Conservation (phyloP, 2,113 vertebrate genomes). For the Seriola quinqueradiata region DNA sequence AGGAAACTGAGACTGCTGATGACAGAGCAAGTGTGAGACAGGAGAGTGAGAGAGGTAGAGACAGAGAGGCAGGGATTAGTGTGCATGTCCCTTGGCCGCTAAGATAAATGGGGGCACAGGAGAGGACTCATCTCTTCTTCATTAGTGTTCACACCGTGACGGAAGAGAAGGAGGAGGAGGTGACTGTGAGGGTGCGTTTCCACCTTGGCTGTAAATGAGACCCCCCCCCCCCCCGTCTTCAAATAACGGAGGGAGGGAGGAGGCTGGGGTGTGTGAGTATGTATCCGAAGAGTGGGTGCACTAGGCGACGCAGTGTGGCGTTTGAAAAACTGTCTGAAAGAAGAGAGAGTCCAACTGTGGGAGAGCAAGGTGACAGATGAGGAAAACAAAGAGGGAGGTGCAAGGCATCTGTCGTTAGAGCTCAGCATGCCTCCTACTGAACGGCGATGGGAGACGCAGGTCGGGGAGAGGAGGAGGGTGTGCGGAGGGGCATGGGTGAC, state of each 20-base stretch:
- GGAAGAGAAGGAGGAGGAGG: slow-evolving; percentile 55
- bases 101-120: slow-evolving; percentile 81
- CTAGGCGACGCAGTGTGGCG: slow-evolving; percentile 17
- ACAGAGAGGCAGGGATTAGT: slow-evolving; percentile 55
- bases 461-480: slow-evolving; percentile 19
- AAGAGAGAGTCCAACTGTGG: slow-evolving; percentile 42
- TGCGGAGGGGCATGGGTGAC: slow-evolving; percentile 63
- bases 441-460: slow-evolving; percentile 53
- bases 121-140: slow-evolving; percentile 84
- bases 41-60: slow-evolving; percentile 36
- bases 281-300: slow-evolving; percentile 34
- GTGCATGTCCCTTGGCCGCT: slow-evolving; percentile 62
- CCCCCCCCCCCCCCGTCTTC: slow-evolving; percentile 63
- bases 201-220: slow-evolving; percentile 81
- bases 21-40: slow-evolving; percentile 44
- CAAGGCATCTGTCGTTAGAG: slow-evolving; percentile 65
- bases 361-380: slow-evolving; percentile 64
- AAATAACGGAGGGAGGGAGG: slow-evolving; percentile 37
- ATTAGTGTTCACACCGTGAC: slow-evolving; percentile 84
- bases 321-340: slow-evolving; percentile 49
- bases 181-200: slow-evolving; percentile 58
- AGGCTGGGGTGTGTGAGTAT: slow-evolving; percentile 5
- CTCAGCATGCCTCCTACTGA: slow-evolving; percentile 67
- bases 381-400: slow-evolving; percentile 52
- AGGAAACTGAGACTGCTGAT: slow-evolving; percentile 21